Base-by-base conservation (phyloP, 2,888 invertebrate species). In the Sinodicranocentrus sp. region DNA sequence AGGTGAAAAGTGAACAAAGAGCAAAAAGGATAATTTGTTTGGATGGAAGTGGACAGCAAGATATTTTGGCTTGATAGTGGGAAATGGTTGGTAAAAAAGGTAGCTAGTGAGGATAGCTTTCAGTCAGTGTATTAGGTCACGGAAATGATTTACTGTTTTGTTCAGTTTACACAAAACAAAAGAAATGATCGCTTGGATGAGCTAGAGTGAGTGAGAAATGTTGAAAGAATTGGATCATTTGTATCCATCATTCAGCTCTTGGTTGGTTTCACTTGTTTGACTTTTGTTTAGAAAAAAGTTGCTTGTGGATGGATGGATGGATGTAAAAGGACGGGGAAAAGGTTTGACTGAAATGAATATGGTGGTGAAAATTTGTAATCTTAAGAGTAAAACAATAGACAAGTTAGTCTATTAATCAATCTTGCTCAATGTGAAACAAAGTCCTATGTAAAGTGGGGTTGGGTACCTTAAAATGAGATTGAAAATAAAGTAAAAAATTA, bases 181-280 rank as follows among this genome's bases (percentile, higher is more conserved):
- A 28, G n/a, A 6, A 39, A 25, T 17, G 57, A 52, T 67, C 43
- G 23, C 43, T 57, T 59, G 68, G 59, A 68, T 61, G 59, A 57
- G 61, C n/a, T n/a, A n/a, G n/a, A n/a, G n/a, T n/a, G n/a, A 2
- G 25, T 79, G 65, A 79, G 59, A 78, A 78, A 79, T 79, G 63
- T 10, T 54, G 67, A 73, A 72, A 82, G 68, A 75, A 82, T 67
- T 68, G 75, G 73, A 75, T 75, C 75, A 82, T 82, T 82, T 82
- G 75, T 82, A 61, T 75, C 59, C 44, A 75, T 82, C 80, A 80
- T 26, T 3, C 28, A 48, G 63, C 6, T 48, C n/a, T n/a, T 48
- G 39, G 39, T 8, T 39, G 39, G 39, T n/a, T n/a, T n/a, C n/a
- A n/a, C 33, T 63, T 33, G 33, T 23, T 44, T 43, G 65, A 43